These are phyloP conservation scores for Thyatira batis DNA, from an alignment of 2,888 invertebrate genomes.

Conservation along the genomic window DNA sequence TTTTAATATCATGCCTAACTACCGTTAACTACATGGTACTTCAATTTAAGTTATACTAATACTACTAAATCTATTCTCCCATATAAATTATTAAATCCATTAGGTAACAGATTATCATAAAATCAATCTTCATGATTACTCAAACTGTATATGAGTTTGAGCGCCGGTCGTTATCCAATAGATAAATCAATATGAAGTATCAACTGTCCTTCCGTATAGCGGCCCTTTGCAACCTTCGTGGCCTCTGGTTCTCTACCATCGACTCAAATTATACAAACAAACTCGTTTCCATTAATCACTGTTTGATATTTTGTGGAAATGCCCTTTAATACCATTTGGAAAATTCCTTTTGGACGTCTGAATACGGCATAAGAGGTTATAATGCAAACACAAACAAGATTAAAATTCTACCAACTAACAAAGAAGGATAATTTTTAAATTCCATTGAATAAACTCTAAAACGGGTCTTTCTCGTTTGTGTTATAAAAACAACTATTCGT, in stretches of 20 bases:
- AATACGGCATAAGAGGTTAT: neutral
- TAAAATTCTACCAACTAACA: conserved; percentile 13
- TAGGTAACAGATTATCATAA: no score
- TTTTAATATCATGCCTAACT: no score
- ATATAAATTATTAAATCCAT: no score
- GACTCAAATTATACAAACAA: conserved; percentile 56
- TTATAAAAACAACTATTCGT: conserved; percentile 25
- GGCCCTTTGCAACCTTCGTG: conserved; percentile 76
- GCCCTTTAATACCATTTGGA: neutral
- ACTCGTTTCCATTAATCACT: conserved; percentile 47
- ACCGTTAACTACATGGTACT: no score
- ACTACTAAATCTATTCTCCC: no score
- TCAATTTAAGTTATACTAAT: no score
- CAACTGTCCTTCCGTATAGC: conserved; percentile 38
- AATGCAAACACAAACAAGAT: conserved; percentile 27
- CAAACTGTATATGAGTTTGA: neutral
- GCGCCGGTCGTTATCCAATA: neutral
- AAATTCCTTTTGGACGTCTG: neutral
- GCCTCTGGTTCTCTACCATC: conserved; percentile 63
- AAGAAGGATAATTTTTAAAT: conserved; percentile 18
- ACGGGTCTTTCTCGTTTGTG: conserved; percentile 43
- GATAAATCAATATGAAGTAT: conserved; percentile 3
- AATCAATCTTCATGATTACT: neutral
- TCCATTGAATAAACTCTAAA: conserved; percentile 17
- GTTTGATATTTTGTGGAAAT: conserved; percentile 3